phyloP scores from a whole-genome alignment of 2,113 vertebrate genomes.

The Actenoides hombroni region DNA sequence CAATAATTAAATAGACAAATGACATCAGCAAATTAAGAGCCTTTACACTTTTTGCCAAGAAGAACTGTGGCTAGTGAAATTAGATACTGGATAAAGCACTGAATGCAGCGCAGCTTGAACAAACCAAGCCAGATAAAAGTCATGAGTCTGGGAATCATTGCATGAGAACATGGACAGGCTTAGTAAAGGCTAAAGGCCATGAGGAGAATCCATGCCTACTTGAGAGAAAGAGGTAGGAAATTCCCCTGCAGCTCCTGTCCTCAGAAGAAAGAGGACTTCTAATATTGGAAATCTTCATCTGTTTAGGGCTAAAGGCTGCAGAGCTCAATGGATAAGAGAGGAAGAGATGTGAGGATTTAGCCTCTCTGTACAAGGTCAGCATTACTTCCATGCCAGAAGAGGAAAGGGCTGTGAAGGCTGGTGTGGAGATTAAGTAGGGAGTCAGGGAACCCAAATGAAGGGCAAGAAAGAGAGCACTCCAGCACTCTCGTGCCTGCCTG shows the following conservation, averaged over 20 bases:
- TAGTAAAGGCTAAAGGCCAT: neutral
- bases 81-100: neutral
- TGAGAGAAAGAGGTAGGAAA: neutral
- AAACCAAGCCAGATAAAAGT: neutral
- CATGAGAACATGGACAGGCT: neutral
- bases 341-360: neutral
- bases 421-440: neutral
- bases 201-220: neutral
- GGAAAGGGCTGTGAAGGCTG: neutral
- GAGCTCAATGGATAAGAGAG: neutral
- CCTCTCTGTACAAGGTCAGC: neutral
- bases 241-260: neutral
- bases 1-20: neutral
- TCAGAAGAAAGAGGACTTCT: neutral
- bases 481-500: neutral
- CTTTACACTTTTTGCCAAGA: constrained; percentile 1
- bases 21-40: neutral
- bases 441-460: neutral
- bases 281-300: neutral
- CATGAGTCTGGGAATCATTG: neutral
- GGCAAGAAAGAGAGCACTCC: neutral
- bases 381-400: neutral
- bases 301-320: neutral
- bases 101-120: neutral
- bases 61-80: neutral